These are phyloP conservation scores for Melanotaenia nigrans DNA, from an alignment of 2,797 vertebrate species.

Conservation along the genomic window DNA sequence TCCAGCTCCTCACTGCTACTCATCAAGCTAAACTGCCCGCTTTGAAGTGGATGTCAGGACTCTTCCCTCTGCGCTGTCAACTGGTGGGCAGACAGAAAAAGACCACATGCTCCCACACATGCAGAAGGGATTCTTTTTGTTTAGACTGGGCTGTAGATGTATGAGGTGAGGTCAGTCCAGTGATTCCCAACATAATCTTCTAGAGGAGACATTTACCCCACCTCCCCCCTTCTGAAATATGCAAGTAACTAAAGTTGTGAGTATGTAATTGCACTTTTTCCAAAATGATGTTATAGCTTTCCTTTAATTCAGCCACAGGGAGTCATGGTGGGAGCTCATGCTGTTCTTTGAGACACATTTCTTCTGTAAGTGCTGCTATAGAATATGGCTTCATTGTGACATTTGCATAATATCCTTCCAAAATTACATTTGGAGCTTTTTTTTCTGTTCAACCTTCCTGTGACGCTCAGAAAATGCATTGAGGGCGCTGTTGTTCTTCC, in stretches of 20 bases:
- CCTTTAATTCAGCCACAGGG: background rate
- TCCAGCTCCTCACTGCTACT: conserved; percentile 47
- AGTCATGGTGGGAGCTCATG: background rate
- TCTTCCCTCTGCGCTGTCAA: conserved; percentile 34
- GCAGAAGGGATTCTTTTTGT: conserved; percentile 17
- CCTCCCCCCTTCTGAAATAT: background rate
- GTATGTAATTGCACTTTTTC: background rate
- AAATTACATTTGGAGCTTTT: conserved; percentile 22
- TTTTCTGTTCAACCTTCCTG: conserved; percentile 1
- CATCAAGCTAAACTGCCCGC: conserved; percentile 47
- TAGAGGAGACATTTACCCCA: background rate
- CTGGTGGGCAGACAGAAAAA: background rate
- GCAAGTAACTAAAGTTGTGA: background rate
- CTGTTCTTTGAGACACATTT: conserved; percentile 1
- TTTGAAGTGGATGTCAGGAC: conserved; percentile 52
- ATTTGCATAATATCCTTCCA: conserved; percentile 26
- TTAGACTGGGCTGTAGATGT: conserved; percentile 32
- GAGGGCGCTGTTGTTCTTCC: conserved; percentile 75
- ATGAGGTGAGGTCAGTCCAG: conserved; percentile 34
- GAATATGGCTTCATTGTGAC: conserved; percentile 9
- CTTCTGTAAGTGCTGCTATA: background rate
- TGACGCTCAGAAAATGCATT: conserved; percentile 25
- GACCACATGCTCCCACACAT: conserved; percentile 22
- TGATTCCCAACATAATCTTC: conserved; percentile 5
- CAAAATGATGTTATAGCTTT: background rate